Base-by-base conservation (phyloP, 2,113 vertebrate species). In the Cygnus atratus region DNA sequence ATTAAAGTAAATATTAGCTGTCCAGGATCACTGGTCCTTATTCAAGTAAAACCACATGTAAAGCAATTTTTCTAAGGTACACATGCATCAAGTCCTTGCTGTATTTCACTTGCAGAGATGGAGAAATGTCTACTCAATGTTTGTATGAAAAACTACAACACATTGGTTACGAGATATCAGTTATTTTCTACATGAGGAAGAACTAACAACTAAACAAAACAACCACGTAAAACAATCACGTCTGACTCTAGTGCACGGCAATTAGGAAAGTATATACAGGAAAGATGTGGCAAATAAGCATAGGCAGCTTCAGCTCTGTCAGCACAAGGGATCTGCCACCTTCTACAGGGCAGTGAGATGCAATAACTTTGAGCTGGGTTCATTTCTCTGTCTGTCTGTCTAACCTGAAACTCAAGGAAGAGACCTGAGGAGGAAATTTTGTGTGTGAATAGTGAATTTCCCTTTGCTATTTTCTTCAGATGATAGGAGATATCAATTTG, bases 321-420 rank as follows among this genome's bases (percentile, higher is more conserved):
- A 61, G 75, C 28, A 26, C 2, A 4, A 37, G 37, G 14, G 5
- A 52, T 65, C 18, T 81, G 21, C n/a, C 11, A 2, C 50, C 31
- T 58, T 41, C 6, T 13, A 1, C 1, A 3, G 26, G 8, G 4
- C 8, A 14, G 31, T 41, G 37, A 70, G 25, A 52, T 26, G 13
- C 37, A 7, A 0, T 11, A 26, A 17, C 54, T 70, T 80, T 54
- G 31, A 44, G 9, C 20, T 73, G 37, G 22, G 11, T 5, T 88
- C 28, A 11, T n/a, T 73, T 55, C 17, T 77, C 22, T 83, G 29
- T 31, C 9, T 83, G 29, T 31, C 9, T 39, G 28, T 54, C 19
- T 26, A 1, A 26, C 50, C 2, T 2, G 50, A 62, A 39, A 13
- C 14, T 66, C 0, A 8, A 66, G 22, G 11, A 15, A 70, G 20